phyloP scores from a whole-genome alignment of 2,113 vertebrate genomes.

The Gorsachius goisagi region DNA sequence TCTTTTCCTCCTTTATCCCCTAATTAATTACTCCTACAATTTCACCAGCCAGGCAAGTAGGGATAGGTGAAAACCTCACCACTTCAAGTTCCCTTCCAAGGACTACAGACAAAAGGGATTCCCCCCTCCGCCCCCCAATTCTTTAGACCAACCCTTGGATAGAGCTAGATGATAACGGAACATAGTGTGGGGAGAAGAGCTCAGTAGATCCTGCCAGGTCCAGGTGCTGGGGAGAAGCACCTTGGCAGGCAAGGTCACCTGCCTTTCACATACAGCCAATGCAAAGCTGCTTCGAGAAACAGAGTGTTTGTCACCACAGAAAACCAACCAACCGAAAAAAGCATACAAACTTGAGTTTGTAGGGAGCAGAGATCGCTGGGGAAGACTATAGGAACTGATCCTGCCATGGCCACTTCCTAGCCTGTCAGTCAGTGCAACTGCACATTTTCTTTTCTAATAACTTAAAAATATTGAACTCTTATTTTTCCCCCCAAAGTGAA shows the following conservation, averaged over 20 bases:
- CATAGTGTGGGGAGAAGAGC: rapidly evolving
- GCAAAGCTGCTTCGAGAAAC: background rate
- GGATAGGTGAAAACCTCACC: background rate
- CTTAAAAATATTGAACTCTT: background rate
- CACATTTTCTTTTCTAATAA: background rate
- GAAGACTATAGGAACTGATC: background rate
- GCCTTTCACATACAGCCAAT: background rate
- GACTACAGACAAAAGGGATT: background rate
- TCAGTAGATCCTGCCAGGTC: background rate
- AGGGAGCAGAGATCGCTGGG: background rate
- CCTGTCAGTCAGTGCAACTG: background rate
- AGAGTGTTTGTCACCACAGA: background rate
- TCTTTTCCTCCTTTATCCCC: background rate
- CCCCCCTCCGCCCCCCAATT: background rate
- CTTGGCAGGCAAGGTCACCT: background rate
- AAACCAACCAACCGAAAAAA: too few species aligned
- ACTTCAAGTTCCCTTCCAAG: background rate
- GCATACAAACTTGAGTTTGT: rapidly evolving
- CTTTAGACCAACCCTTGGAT: background rate
- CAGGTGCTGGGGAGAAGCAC: background rate
- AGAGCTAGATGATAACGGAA: background rate
- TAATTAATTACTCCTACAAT: background rate
- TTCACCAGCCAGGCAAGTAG: background rate
- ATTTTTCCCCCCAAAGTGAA: background rate
- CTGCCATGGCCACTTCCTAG: background rate